phyloP scores from a whole-genome alignment of 2,888 invertebrate species.

The Noctua pronuba region DNA sequence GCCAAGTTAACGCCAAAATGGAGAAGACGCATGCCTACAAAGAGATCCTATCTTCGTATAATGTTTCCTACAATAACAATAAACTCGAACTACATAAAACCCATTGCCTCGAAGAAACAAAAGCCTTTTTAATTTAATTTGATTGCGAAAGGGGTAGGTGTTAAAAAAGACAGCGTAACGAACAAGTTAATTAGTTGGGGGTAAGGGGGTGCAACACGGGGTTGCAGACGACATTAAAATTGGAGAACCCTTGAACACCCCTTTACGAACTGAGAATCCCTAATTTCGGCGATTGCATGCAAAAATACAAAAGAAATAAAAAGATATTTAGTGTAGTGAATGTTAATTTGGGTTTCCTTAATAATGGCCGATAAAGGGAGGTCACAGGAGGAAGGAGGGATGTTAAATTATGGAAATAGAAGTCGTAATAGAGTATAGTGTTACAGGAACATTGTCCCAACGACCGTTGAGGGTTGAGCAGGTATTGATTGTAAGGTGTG shows the following conservation, averaged over 20 bases:
- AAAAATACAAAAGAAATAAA: conserved; percentile 40
- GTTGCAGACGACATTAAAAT: conserved; percentile 54
- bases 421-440: not conserved
- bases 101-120: conserved; percentile 32
- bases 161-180: conserved; percentile 66
- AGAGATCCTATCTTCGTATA: not conserved
- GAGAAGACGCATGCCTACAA: conserved; percentile 2
- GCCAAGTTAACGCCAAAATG: conserved; percentile 3
- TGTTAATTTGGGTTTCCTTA: conserved; percentile 35
- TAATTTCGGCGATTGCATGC: conserved; percentile 60
- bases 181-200: conserved; percentile 68
- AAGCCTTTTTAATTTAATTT: conserved; percentile 66
- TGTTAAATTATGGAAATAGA: not conserved
- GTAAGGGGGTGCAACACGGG: conserved; percentile 26
- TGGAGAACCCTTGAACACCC: conserved; percentile 27
- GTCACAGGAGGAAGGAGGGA: too few species aligned
- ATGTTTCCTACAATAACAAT: conserved; percentile 23
- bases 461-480: not conserved
- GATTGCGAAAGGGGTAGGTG: conserved; percentile 66
- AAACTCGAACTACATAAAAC: conserved; percentile 25
- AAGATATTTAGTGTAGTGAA: conserved; percentile 40
- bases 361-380: conserved; percentile 4
- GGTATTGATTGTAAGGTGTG: not conserved
- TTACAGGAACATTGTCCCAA: not conserved
- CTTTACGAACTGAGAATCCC: conserved; percentile 54